Evolutionary conservation across 2,888 invertebrate genomes (phyloP), one percentile per base, ranked within the genome.

Genomic region (Lymantria monacha): DNA sequence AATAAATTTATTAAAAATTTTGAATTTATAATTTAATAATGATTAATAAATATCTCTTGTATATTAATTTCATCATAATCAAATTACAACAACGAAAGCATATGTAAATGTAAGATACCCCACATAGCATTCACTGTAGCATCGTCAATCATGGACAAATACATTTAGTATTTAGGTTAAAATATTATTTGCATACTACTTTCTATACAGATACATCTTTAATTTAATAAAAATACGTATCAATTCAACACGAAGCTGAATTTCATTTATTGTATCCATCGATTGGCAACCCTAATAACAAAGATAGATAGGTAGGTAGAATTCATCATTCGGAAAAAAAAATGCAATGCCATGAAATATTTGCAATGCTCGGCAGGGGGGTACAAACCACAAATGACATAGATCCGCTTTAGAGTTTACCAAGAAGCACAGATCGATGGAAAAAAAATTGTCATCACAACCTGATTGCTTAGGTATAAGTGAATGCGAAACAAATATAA

Each of bases 391-490:
- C 76, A 85, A 82, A 86, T 83, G 82, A 87, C 79, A 87, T 79
- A 79, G 75, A 80, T 86, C 90, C 91, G 91, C 91, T 79, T 82
- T 84, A 91, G 91, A 91, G 91, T 91, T 88, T 83, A 90, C 91
- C 91, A 91, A 91, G 91, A 91, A 90, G 91, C 90, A 86, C 72
- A 84, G 80, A 81, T 84, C 83, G 82, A 83, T 83, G 81, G 72
- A 71, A 74, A 72, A 63, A 66, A 70, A 70, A 69, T 66, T 69
- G 62, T 73, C 63, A 61, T 67, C 50, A 33, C 60, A n/a, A n/a
- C 68, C 60, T 69, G 57, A 69, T 72, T 67, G 68, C 64, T 66
- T 74, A 72, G 22, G 22, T 65, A 68, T 64, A 71, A 75, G 74
- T 73, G 79, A 81, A 81, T 81, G 85, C 84, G 74, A 78, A 82